These are phyloP conservation scores for Babylonia areolata DNA, from an alignment of 1,140 invertebrate genomes.

Conservation along the genomic window DNA sequence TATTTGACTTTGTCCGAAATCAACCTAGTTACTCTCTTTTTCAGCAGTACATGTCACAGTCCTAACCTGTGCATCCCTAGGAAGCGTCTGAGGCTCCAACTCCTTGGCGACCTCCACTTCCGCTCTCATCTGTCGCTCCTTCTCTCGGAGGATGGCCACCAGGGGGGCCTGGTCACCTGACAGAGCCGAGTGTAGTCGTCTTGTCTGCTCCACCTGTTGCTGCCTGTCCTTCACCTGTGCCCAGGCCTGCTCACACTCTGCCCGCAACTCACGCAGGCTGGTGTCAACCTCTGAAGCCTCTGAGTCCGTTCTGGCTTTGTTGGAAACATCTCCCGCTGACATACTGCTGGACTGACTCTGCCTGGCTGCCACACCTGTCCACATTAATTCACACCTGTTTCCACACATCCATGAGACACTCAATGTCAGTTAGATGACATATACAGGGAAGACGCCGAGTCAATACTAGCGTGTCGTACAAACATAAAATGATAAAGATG, in stretches of 20 bases:
- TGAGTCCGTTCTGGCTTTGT: background rate
- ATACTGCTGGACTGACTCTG: background rate
- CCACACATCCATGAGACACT: too few relatives aligned
- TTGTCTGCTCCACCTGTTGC: background rate
- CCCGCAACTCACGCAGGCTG: background rate
- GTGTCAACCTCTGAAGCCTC: background rate
- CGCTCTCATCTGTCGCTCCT: conserved; percentile 26
- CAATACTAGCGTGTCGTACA: too few relatives aligned
- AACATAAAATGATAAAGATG: too few relatives aligned
- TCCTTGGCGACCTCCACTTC: conserved; percentile 9
- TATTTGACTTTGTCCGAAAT: too few relatives aligned
- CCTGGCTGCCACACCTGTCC: background rate
- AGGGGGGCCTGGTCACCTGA: background rate
- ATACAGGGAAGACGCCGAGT: too few relatives aligned
- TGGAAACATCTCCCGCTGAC: background rate
- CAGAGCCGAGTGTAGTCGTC: background rate
- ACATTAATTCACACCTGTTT: background rate
- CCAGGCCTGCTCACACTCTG: conserved; percentile 25
- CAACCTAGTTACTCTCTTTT: too few relatives aligned
- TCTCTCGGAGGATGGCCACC: conserved; percentile 25
- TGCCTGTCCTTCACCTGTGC: conserved; percentile 6
- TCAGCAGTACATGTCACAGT: too few relatives aligned
- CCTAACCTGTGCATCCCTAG: conserved; percentile 15
- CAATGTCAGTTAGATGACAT: too few relatives aligned
- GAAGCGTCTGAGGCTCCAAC: background rate